Base-by-base conservation (phyloP, 1,140 invertebrate species). In the Calycopis cecrops region DNA sequence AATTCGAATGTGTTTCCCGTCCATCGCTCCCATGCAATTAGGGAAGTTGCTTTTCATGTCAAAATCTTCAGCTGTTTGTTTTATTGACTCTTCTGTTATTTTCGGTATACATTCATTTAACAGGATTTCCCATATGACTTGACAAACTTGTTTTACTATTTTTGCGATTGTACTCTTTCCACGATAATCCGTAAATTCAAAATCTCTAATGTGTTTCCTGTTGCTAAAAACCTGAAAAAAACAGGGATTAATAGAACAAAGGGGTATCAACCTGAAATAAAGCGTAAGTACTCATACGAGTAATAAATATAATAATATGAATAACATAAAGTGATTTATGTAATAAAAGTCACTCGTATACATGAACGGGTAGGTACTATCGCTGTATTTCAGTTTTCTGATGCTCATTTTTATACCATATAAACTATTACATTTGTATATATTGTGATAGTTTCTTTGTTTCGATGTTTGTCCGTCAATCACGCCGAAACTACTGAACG, bases 1-100 rank as follows among this genome's bases (percentile, higher is more conserved):
- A 49, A 65, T 62, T 57, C 60, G 59, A 58, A 66, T 52, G 55
- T 71, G 66, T 62, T 69, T 71, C 9, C 63, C 69, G 55, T 71
- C 65, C 35, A 70, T 34, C 12, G 58, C 68, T 59, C 62, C 68
- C 9, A 68, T 57, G 52, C 65, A 67, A 50, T 68, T 63, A 58
- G 69, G 63, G 42, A 69, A 66, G 28, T 64, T 66, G 50, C 57
- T 57, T 47, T 54, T 61, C 42, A 66, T 69, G 59, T 60, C 65
- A 68, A 62, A 62, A 16, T 68, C 42, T 11, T 28, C 37, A 61
- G 60, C 55, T n/a, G 62, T 58, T 58, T 66, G 44, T 66, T 57
- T 51, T 14, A 66, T 14, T 40, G 55, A 51, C 57, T 65, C 40
- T 59, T 40, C 12, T 17, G 63, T 65, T 59, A 65, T 65, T 58